Evolutionary conservation across 2,888 invertebrate species (phyloP).

Genomic region (Chironomus tentans): DNA sequence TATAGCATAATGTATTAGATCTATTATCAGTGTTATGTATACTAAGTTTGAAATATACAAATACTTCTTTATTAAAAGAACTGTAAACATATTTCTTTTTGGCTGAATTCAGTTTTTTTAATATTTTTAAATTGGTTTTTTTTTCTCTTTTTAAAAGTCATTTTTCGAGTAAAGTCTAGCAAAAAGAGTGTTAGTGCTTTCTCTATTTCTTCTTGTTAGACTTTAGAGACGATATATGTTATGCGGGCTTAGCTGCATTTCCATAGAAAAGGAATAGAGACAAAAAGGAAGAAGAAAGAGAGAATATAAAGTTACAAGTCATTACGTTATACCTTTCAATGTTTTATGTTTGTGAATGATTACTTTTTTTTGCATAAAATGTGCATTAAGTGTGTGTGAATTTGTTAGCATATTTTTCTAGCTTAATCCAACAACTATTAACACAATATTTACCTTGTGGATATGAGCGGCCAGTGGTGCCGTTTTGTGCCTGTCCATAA

Average conservation of each 20-base stretch:
- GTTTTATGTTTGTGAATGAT: background rate
- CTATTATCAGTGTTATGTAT: background rate
- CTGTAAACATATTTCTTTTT: constrained; percentile 29
- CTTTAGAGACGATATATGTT: constrained; percentile 40
- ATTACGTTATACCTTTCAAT: background rate
- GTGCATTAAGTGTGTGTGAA: background rate
- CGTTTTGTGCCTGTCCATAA: constrained; percentile 65
- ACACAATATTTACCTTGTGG: constrained; percentile 66
- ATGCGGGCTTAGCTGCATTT: constrained; percentile 39
- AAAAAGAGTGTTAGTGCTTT: constrained; percentile 29
- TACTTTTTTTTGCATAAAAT: background rate
- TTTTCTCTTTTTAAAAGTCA: constrained; percentile 28
- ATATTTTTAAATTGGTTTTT: constrained; percentile 28
- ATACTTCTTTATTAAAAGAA: constrained; percentile 17
- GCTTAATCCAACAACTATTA: constrained; percentile 23
- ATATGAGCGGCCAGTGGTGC: constrained; percentile 54
- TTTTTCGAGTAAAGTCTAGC: constrained; percentile 30
- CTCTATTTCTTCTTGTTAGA: constrained; percentile 29
- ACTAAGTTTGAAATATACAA: background rate
- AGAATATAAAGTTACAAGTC: background rate
- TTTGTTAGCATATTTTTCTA: constrained; percentile 26
- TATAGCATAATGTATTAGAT: background rate
- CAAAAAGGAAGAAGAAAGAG: background rate
- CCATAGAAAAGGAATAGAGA: background rate
- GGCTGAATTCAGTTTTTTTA: constrained; percentile 1